Evolutionary conservation across 2,888 invertebrate species (phyloP).

Genomic region (Carterocephalus palaemon): DNA sequence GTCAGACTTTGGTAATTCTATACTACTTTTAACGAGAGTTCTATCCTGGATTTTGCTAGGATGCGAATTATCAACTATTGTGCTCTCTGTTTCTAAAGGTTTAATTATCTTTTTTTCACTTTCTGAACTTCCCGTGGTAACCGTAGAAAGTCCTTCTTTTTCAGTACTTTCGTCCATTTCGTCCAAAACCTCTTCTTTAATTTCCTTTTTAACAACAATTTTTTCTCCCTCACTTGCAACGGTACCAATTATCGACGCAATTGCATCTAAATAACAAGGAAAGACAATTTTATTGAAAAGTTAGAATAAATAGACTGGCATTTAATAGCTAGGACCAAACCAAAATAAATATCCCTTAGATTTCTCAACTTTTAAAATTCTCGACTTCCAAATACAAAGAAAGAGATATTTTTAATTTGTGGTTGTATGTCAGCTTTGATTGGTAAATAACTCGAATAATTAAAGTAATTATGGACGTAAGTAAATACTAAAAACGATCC

Average conservation of each 20-base stretch:
- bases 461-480: no score
- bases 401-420: no score
- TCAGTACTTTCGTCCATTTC: conserved; percentile 2
- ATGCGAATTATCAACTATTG: neutral
- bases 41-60: neutral
- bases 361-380: no score
- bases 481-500: no score
- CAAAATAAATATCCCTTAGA: no score
- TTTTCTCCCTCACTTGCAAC: conserved; percentile 32
- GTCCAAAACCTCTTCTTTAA: conserved; percentile 20
- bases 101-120: no score
- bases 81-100: no score
- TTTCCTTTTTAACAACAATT: conserved; percentile 4
- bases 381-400: no score
- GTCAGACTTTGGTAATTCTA: conserved; percentile 23
- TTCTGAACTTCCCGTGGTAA: no score
- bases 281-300: neutral
- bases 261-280: conserved; percentile 49
- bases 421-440: no score
- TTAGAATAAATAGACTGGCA: neutral
- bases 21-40: conserved; percentile 4
- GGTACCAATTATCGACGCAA: conserved; percentile 66
- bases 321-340: no score
- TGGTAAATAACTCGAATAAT: no score
- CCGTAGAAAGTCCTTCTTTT: conserved; percentile 1